These are phyloP conservation scores for Chionis minor DNA, from an alignment of 2,113 vertebrate species.

Conservation along the genomic window DNA sequence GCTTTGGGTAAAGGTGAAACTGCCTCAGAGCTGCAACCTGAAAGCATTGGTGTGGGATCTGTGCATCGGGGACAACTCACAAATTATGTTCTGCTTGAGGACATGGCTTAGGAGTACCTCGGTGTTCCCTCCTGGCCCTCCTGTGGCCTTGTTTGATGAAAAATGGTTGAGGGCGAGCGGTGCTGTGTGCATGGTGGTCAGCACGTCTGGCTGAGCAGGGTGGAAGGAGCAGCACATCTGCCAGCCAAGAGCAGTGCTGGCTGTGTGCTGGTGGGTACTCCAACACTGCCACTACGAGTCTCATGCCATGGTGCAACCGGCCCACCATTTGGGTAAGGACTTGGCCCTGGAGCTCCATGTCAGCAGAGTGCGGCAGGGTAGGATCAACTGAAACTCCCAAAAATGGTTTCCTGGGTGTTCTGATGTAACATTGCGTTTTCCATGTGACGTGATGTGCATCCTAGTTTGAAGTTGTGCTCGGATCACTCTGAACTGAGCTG, in stretches of 20 bases:
- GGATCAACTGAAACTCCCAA: background rate
- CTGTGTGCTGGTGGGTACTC: background rate
- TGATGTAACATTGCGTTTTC: background rate
- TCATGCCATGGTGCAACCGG: background rate
- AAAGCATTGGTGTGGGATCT: background rate
- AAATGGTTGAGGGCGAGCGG: fast-evolving
- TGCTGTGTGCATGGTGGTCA: fast-evolving
- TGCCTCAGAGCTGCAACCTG: background rate
- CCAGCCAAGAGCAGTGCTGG: fast-evolving
- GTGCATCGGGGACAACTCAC: background rate
- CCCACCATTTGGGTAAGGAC: background rate
- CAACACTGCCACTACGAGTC: background rate
- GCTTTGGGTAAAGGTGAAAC: background rate
- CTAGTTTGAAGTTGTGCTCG: background rate
- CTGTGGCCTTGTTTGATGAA: background rate
- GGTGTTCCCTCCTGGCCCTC: background rate
- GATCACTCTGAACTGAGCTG: background rate
- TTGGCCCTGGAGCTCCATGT: background rate
- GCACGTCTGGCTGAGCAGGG: fast-evolving
- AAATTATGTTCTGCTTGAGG: background rate
- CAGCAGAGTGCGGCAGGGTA: background rate
- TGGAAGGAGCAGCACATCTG: background rate
- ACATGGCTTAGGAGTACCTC: background rate
- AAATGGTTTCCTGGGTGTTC: background rate
- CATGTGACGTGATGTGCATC: fast-evolving